Evolutionary conservation across 2,888 invertebrate species (phyloP).

Genomic region (Pocota personata): DNA sequence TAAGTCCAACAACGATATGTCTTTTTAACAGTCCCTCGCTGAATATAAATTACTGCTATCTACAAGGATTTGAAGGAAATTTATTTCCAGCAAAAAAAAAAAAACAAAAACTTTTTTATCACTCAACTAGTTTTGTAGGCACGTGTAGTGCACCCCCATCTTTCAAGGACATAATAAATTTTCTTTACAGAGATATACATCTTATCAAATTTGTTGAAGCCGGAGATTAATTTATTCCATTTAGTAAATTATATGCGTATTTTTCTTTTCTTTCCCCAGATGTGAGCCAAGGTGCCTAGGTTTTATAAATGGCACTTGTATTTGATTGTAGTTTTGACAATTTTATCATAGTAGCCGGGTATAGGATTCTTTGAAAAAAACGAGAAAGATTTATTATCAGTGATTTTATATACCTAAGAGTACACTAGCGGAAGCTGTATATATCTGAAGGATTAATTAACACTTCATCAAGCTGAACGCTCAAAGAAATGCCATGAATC

Average conservation of each 20-base stretch:
- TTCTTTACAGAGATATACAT: background rate
- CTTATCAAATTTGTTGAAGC: background rate
- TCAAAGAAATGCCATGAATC: conserved; percentile 24
- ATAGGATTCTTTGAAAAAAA: background rate
- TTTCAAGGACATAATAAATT: background rate
- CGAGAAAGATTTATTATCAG: background rate
- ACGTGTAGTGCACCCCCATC: background rate
- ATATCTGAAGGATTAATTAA: conserved; percentile 28
- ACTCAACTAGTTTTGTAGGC: background rate
- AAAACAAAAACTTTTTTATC: background rate
- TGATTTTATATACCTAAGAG: background rate
- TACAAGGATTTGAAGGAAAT: background rate
- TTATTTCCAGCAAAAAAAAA: background rate
- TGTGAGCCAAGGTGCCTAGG: background rate
- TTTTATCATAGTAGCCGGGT: no score
- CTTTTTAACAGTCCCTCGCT: background rate
- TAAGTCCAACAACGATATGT: background rate
- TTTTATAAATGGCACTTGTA: background rate
- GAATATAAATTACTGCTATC: conserved; percentile 2
- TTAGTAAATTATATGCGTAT: background rate
- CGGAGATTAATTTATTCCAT: background rate
- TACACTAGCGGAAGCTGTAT: background rate
- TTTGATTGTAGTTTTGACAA: background rate
- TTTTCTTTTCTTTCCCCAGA: background rate
- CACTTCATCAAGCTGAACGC: conserved; percentile 17